phyloP scores from a whole-genome alignment of 30 jellyfish, hydroid and myxozoan genomes.

The Cassiopea andromeda region DNA sequence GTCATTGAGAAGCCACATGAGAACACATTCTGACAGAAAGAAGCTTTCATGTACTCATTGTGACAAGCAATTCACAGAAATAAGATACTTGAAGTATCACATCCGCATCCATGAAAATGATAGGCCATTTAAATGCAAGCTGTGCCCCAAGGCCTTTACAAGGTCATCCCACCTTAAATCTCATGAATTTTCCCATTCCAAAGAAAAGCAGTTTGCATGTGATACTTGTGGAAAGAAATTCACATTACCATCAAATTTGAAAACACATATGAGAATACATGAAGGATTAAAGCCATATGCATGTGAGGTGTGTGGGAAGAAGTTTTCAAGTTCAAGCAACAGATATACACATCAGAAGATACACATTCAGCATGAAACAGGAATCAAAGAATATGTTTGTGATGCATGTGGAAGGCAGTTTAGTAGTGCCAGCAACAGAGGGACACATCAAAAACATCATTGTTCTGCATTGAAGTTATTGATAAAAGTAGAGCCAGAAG shows the following conservation, averaged over 20 bases:
- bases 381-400: conserved; percentile 56
- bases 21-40: conserved; percentile 41
- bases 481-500: conserved; percentile 14
- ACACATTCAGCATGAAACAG: conserved; percentile 67
- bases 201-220: conserved; percentile 44
- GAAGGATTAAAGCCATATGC: conserved; percentile 68
- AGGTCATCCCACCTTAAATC: conserved; percentile 70
- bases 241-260: conserved; percentile 59
- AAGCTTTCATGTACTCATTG: conserved; percentile 42
- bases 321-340: conserved; percentile 64
- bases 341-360: conserved; percentile 74
- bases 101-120: conserved; percentile 68
- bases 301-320: conserved; percentile 61
- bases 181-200: conserved; percentile 52
- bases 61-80: conserved; percentile 50
- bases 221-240: conserved; percentile 46
- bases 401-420: conserved; percentile 59
- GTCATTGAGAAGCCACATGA: conserved; percentile 73
- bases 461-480: conserved; percentile 44
- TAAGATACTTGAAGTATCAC: conserved; percentile 58
- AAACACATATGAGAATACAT: conserved; percentile 58
- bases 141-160: conserved; percentile 70
- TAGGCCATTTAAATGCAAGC: conserved; percentile 60
- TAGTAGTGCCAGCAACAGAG: conserved; percentile 66
- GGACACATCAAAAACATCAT: conserved; percentile 55